These are phyloP conservation scores for Amblyteles armatorius DNA, from an alignment of 2,888 invertebrate species.

Conservation along the genomic window DNA sequence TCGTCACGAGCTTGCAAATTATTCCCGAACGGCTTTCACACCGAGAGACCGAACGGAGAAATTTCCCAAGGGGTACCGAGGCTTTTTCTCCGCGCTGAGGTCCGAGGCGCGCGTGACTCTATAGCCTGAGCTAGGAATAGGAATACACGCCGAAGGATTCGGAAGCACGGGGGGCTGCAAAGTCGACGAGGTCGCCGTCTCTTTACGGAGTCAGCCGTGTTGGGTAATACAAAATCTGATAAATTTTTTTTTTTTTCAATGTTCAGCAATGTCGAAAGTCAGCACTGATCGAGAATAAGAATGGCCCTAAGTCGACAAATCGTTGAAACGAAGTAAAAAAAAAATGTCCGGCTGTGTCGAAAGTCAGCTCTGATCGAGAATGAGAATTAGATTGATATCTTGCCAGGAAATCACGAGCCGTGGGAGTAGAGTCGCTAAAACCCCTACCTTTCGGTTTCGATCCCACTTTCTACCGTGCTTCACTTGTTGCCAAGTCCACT, in stretches of 20 bases:
- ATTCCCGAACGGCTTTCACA: slow-evolving; percentile 75
- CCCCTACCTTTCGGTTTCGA: slow-evolving; percentile 26
- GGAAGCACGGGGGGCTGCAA: background rate
- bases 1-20: slow-evolving; percentile 79
- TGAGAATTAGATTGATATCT: no score
- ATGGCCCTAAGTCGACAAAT: no score
- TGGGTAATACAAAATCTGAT: no score
- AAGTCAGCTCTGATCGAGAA: slow-evolving; percentile 70
- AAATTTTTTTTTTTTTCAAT: no score
- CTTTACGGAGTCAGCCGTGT: background rate
- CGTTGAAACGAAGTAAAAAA: no score
- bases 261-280: no score
- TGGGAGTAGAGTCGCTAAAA: no score
- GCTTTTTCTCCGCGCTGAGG: slow-evolving; percentile 17
- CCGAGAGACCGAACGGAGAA: slow-evolving; percentile 73
- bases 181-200: background rate
- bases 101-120: background rate
- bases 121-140: background rate
- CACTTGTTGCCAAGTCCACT: slow-evolving; percentile 29
- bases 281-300: no score
- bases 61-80: slow-evolving; percentile 76
- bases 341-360: no score
- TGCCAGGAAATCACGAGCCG: no score
- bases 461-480: slow-evolving; percentile 30
- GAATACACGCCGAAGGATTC: background rate